Conservation (phyloP, 2,888 invertebrate genomes). For the Drosophila ustulata region DNA sequence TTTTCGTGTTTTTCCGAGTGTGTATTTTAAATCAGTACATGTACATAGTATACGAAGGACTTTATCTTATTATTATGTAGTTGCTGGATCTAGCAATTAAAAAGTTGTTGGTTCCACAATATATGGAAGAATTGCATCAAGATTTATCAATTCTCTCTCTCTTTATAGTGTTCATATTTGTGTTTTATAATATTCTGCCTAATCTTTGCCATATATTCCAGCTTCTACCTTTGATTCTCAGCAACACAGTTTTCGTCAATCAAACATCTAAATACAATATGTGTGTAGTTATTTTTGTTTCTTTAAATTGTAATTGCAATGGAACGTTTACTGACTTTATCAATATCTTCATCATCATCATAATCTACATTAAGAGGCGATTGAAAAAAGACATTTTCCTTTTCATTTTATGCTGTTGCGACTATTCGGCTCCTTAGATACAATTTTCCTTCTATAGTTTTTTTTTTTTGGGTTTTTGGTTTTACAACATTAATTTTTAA, state of each 20-base stretch:
- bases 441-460: conserved; percentile 40
- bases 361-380: conserved; percentile 32
- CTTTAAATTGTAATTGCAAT: conserved; percentile 62
- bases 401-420: conserved; percentile 54
- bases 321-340: conserved; percentile 68
- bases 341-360: conserved; percentile 15
- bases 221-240: conserved; percentile 27
- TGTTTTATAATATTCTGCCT: conserved; percentile 27
- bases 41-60: conserved; percentile 80
- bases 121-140: conserved; percentile 35
- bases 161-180: conserved; percentile 5
- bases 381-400: conserved; percentile 20
- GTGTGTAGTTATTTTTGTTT: conserved; percentile 21
- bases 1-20: conserved; percentile 44
- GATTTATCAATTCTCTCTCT: conserved; percentile 1
- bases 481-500: conserved; percentile 80
- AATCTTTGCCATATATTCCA: conserved; percentile 22
- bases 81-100: conserved; percentile 70
- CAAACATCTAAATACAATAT: conserved; percentile 57
- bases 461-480: conserved; percentile 66
- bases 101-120: conserved; percentile 29
- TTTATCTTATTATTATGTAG: conserved; percentile 71
- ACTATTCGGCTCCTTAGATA: conserved; percentile 43
- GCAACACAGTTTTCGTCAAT: conserved; percentile 35
- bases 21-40: conserved; percentile 69